Percentiles rank a stretch among this genome's conserved stretches.
Evolutionary conservation across 2,888 invertebrate species (phyloP).

Genomic region (Conomelus anceps): DNA sequence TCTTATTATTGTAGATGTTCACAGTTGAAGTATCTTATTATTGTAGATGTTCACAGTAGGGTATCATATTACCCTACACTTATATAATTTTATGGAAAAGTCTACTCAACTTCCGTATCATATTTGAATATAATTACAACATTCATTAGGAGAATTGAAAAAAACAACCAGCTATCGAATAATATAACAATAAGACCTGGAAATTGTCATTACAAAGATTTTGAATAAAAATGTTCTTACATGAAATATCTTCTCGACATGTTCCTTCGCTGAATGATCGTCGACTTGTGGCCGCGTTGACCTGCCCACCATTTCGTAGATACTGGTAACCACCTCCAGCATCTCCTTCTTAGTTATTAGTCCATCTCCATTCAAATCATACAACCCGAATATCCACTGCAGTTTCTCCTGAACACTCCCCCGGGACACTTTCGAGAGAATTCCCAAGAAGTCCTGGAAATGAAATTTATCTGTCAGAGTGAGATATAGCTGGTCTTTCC

Average conservation of each 20-base stretch:
- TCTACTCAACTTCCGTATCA: no score
- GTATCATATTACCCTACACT: no score
- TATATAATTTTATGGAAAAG: no score
- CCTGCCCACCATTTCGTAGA: constrained; percentile 80
- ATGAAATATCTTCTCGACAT: constrained; percentile 79
- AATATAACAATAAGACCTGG: not conserved
- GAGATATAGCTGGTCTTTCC: no score
- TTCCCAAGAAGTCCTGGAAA: constrained; percentile 72
- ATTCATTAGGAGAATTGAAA: no score
- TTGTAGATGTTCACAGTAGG: no score
- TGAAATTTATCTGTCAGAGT: no score
- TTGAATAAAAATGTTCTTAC: constrained; percentile 47
- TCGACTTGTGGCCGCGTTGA: constrained; percentile 67
- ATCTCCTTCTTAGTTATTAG: constrained; percentile 77
- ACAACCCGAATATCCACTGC: constrained; percentile 81
- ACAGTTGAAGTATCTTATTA: no score
- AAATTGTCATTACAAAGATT: not conserved
- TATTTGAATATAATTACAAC: no score
- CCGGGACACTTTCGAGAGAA: constrained; percentile 74
- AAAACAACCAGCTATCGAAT: no score
- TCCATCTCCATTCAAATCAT: constrained; percentile 82
- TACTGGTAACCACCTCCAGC: constrained; percentile 72
- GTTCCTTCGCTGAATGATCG: constrained; percentile 67
- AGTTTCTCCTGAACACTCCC: constrained; percentile 79
- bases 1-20: no score